Base-by-base conservation (phyloP, 2,888 invertebrate species). In the Diarsia brunnea region DNA sequence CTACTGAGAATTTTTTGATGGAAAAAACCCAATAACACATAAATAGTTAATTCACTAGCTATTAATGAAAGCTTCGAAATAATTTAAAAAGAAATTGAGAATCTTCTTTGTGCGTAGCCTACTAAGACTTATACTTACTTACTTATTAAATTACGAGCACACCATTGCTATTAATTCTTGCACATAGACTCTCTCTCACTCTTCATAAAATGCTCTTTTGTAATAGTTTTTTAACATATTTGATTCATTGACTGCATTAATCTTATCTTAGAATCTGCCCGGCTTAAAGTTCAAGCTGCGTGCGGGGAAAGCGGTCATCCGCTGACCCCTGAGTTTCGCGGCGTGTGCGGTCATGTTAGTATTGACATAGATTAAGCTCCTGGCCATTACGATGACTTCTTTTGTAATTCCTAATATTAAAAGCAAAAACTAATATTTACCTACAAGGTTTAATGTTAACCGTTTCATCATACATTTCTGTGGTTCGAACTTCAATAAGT, bases 351-450 rank as follows among this genome's bases (percentile, higher is more conserved):
- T 75, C 86, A 79, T 87, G 81, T 80, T 78, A 63, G 83, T 88
- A 81, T 87, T 91, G 92, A 93, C 93, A 92, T 87, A 89, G 88
- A 91, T 89, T 79, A 86, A 89, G 85, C 85, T 88, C 80, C 85
- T 86, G 86, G 78, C 68, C 66, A 69, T 85, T 71, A 79, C 67
- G 64, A 53, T 49, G 64, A 73, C 79, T 78, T 72, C 31, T 85
- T 82, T 82, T 69, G 85, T 73, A 82, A 85, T 77, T 27, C 82
- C 38, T 65, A 61, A 70, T 82, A 64, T 55, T 51, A 64, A 68
- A 84, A 69, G 53, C 55, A 61, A 65, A 77, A 58, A 24, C 63
- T 49, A 70, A 73, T 83, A 79, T 73, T 83, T 82, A 49, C 31
- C 27, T 38, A 43, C 19, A 31, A 43, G 47, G 7, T 47, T n/a